Evolutionary conservation across 1,140 invertebrate species (phyloP).

Genomic region (Cephus cinctus): DNA sequence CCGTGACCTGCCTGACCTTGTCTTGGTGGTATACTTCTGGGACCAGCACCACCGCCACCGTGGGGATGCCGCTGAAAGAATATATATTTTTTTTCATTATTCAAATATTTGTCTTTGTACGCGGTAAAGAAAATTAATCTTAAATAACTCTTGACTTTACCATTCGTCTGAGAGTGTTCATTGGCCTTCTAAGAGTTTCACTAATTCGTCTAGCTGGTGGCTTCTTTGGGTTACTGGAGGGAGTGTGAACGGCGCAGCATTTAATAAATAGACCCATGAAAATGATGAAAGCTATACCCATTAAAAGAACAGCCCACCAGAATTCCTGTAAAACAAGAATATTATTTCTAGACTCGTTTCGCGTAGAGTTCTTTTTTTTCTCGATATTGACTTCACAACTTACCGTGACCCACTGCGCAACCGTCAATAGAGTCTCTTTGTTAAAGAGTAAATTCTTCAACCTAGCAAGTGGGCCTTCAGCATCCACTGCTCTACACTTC

Average conservation of each 20-base stretch:
- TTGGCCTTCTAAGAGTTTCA: constrained; percentile 83
- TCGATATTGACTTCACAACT: too few species aligned
- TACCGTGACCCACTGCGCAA: constrained; percentile 86
- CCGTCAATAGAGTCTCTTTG: constrained; percentile 79
- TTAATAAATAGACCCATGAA: constrained; percentile 99
- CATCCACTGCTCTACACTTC: constrained; percentile 96
- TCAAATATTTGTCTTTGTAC: constrained; percentile 6
- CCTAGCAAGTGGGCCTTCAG: constrained; percentile 93
- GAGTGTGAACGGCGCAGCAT: constrained; percentile 98
- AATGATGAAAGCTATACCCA: constrained; percentile 87
- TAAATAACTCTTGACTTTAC: constrained; percentile 43
- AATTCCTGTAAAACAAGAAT: constrained; percentile 66
- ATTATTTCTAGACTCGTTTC: too few species aligned
- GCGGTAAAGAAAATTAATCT: neutral
- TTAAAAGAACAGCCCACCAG: constrained; percentile 96
- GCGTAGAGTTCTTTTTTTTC: too few species aligned
- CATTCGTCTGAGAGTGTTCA: constrained; percentile 86
- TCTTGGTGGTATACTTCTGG: constrained; percentile 57
- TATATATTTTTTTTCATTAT: too few species aligned
- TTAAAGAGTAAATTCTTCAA: constrained; percentile 97
- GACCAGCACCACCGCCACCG: constrained; percentile 49
- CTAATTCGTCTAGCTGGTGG: constrained; percentile 81
- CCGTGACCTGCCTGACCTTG: constrained; percentile 37
- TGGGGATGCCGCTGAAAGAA: constrained; percentile 50
- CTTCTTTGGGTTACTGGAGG: constrained; percentile 94